These are phyloP conservation scores for Fulica atra DNA, from an alignment of 2,113 vertebrate species.

Conservation along the genomic window DNA sequence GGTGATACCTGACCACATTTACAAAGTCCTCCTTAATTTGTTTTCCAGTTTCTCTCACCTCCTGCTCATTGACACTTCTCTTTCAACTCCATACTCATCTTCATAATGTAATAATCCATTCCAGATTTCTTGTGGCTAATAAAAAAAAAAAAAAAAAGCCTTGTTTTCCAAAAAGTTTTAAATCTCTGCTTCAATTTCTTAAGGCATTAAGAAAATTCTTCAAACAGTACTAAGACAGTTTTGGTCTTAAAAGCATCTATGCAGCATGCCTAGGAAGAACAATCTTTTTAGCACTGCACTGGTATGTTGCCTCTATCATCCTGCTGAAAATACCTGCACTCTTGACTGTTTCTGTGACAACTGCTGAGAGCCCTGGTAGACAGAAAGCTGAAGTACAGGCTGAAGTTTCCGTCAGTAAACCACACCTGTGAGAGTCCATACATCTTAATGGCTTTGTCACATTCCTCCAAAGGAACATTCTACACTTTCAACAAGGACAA, in stretches of 20 bases:
- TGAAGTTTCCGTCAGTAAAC: background rate
- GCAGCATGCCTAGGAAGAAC: background rate
- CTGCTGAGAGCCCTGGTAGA: background rate
- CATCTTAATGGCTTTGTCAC: background rate
- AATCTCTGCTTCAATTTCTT: background rate
- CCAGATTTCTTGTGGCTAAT: background rate
- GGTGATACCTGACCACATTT: background rate
- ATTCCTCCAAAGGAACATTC: background rate
- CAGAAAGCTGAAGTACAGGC: background rate
- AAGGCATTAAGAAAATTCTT: background rate
- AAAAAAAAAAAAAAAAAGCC: background rate
- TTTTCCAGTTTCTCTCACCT: background rate
- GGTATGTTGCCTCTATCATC: background rate
- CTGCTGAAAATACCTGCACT: background rate
- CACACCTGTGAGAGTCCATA: background rate
- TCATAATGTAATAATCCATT: background rate
- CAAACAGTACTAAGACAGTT: background rate
- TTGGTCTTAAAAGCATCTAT: background rate
- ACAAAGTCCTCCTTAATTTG: background rate
- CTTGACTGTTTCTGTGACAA: background rate
- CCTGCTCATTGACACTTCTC: background rate
- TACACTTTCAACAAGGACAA: background rate
- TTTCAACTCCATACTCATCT: background rate
- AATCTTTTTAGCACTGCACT: background rate
- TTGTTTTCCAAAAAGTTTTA: background rate